Base-by-base conservation (phyloP, 2,113 vertebrate genomes). In the Engystomops pustulosus region DNA sequence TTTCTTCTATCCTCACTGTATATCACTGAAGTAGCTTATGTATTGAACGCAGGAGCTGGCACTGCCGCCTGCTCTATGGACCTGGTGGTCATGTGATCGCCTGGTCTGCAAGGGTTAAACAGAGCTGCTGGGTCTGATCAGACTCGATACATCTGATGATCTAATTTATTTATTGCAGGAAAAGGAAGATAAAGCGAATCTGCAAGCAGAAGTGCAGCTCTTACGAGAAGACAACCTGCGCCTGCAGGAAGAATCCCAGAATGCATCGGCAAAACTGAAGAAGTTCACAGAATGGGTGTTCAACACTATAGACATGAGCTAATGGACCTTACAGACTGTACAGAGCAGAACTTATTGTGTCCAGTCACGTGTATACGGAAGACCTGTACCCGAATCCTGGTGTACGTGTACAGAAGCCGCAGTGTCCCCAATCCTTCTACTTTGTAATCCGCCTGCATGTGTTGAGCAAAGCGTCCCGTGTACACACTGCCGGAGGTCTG, bases 231-330 rank as follows among this genome's bases (percentile, higher is more conserved):
- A 99, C 93, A 99, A 99, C 93, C 91, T 97, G 93, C 92, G 96
- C 60, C 94, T 99, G 85, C 95, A 98, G 86, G 96, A 99, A 89
- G 97, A 98, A 88, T 99, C 97, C 62, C 97, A 98, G 93, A 97
- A 94, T 3, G 97, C 97, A 85, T 96, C 97, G 0, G 96, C 97
- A 91, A 98, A 98, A 89, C 94, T 99, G 85, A 97, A 98, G 93
- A 99, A 98, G 89, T 99, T 99, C 94, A 99, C 97, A 0, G 97
- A 99, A 85, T 99, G 97, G 97, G 97, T 98, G 91, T 99, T 99
- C 92, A 99, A 98, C 89, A 98, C 97, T 86, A 98, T 99, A 38
- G 97, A 99, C 91, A 98, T 98, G 97, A 98, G 95, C 92, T 99
- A 93, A 27, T 0, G 34, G 80, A 9, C 53, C 30, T 7, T n/a